phyloP scores from a whole-genome alignment of 2,888 invertebrate genomes.

The Apotomis capreana region DNA sequence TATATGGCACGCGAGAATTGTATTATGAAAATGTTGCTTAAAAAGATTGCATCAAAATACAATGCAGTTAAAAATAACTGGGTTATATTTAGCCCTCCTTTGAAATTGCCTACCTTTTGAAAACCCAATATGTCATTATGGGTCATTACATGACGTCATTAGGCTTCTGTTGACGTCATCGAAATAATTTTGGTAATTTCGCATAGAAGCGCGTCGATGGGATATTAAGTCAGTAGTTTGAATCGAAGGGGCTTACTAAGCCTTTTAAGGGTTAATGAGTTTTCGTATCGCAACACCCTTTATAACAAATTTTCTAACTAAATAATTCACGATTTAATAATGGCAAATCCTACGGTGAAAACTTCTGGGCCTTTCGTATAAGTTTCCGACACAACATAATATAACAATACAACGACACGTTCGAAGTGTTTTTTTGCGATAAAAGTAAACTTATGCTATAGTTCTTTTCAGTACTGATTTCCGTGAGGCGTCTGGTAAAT shows the following conservation, averaged over 20 bases:
- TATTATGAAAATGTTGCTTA: too few relatives aligned
- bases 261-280: conserved; percentile 61
- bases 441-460: too few relatives aligned
- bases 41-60: not conserved
- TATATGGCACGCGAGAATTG: too few relatives aligned
- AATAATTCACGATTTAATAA: not conserved
- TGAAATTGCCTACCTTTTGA: conserved; percentile 13
- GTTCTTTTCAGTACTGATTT: too few relatives aligned
- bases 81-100: not conserved
- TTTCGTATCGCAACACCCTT: conserved; percentile 45
- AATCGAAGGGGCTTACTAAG: conserved; percentile 57
- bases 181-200: conserved; percentile 55
- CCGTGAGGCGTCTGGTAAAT: too few relatives aligned
- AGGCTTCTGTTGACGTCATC: conserved; percentile 37
- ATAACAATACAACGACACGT: too few relatives aligned
- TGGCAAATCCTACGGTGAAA: too few relatives aligned
- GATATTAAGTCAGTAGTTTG: conserved; percentile 52
- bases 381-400: too few relatives aligned
- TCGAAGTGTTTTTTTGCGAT: too few relatives aligned
- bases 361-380: too few relatives aligned
- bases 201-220: conserved; percentile 48
- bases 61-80: not conserved
- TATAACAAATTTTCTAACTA: not conserved
- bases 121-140: conserved; percentile 28
- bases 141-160: conserved; percentile 34